Base-by-base conservation (phyloP, 2,113 vertebrate species). In the Poeciliopsis retropinna region DNA sequence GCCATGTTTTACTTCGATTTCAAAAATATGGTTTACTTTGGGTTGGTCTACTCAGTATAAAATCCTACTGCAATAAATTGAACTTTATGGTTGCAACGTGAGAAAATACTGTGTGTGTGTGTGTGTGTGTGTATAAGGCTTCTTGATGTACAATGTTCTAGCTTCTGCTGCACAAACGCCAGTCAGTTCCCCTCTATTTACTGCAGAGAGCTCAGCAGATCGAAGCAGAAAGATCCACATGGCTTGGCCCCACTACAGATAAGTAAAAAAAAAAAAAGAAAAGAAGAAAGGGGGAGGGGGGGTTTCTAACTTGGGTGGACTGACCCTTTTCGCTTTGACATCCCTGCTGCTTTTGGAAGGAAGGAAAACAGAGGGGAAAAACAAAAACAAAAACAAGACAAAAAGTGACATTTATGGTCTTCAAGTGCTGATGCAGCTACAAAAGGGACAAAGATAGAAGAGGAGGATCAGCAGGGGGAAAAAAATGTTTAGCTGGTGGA, bases 371-470 rank as follows among this genome's bases (percentile, higher is more conserved):
- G n/a, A 54, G 9, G 22, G 60, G 73, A 68, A 34, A 74, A 81
- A 67, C 61, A 41, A 74, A 81, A 70, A 44, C 54, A 84, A 76
- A 76, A 84, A 70, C 67, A 78, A 67, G 76, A 80, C 70, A 78
- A 79, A 71, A 87, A 77, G 51, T 19, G 62, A 69, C 30, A 17
- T 83, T 70, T 73, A 72, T 29, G 74, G 66, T 22, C 73, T 61
- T 80, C 5, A 51, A 64, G 78, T 86, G 86, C 80, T 85, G 86
- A 83, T 85, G 66, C 72, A 75, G 74, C 82, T 71, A 6, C 34
- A 73, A 70, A 73, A 85, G 65, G 73, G 60, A 66, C 54, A 70
- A 73, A 76, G 83, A 86, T 81, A 68, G 76, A 79, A 41, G 80
- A 82, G 80, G 77, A 73, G 75, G 78, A 74, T 70, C 60, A 64